A percentile compares a stretch with the other conserved stretches of the same genome.
These are phyloP conservation scores for Picus viridis DNA, from an alignment of 2,797 vertebrate species.

Conservation along the genomic window DNA sequence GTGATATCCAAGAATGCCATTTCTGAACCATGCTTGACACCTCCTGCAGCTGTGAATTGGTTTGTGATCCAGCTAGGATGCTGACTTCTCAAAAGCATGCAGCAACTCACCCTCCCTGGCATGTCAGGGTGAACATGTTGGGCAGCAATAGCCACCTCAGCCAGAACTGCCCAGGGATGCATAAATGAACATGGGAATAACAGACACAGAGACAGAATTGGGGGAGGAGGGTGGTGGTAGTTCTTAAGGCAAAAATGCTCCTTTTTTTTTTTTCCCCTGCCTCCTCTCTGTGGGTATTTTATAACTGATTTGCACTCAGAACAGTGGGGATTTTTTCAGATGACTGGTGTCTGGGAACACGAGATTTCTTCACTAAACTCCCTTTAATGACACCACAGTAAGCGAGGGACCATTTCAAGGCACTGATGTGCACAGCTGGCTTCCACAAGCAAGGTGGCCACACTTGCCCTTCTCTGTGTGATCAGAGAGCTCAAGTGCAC, in stretches of 20 bases:
- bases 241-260: neutral
- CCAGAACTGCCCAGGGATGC: neutral
- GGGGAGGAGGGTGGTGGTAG: neutral
- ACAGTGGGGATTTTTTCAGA: constrained; percentile 49
- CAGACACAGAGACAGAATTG: neutral
- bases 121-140: neutral
- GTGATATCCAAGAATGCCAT: rapidly evolving
- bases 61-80: neutral
- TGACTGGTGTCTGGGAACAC: constrained; percentile 61
- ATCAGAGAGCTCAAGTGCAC: constrained; percentile 5
- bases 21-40: rapidly evolving
- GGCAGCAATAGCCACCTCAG: neutral
- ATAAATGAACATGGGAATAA: neutral
- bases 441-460: neutral
- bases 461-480: neutral
- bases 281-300: constrained; percentile 20
- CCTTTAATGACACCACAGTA: constrained; percentile 44
- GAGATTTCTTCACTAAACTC: constrained; percentile 54
- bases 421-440: neutral
- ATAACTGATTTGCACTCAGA: constrained; percentile 34
- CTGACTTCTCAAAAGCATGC: neutral
- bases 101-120: neutral
- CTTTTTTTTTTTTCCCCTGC: neutral
- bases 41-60: neutral
- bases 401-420: neutral